Evolutionary conservation across 1,140 invertebrate species (phyloP), one percentile per base, ranked within the genome.

Genomic region (Macrobrachium rosenbergii): DNA sequence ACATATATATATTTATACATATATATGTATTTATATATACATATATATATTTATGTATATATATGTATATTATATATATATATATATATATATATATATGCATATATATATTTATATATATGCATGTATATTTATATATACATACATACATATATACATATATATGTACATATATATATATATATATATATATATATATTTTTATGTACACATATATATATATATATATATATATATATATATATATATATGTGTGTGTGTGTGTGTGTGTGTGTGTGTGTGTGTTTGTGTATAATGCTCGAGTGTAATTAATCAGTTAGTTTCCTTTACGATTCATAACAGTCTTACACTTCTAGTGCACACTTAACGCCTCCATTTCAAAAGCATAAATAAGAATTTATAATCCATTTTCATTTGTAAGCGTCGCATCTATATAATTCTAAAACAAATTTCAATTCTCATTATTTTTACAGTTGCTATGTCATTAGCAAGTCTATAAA

Each of bases 141-240:
- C 43, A 75, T 10, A 75, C 72, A 75, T 23, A 75, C 72, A 11
- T 14, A 17, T 5, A 37, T 19, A 37, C 17, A 19, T 52, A 2
- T 52, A 52, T 52, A 52, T 52, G 10, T 52, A 52, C 10, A 52
- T 52, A 52, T 37, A 28, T 37, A 28, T 37, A 28, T 45, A 73
- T 45, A 73, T 45, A 73, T 45, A 73, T 45, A 73, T 45, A 73
- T 23, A 73, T 17, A 73, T 45, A 73, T 45, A 28, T 45, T 43
- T 8, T n/a, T 17, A 73, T 45, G 21, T 45, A 73, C 16, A 37
- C 21, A 73, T 45, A 73, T 45, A 76, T 58, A 76, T 58, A 76
- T 58, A 76, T 58, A 76, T 8, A 77, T 23, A 52, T 58, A 77
- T 58, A 52, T 58, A 77, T 58, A 77, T 58, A 77, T 58, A 75